phyloP scores from a whole-genome alignment of 2,797 vertebrate species.

The Bucorvus abyssinicus region DNA sequence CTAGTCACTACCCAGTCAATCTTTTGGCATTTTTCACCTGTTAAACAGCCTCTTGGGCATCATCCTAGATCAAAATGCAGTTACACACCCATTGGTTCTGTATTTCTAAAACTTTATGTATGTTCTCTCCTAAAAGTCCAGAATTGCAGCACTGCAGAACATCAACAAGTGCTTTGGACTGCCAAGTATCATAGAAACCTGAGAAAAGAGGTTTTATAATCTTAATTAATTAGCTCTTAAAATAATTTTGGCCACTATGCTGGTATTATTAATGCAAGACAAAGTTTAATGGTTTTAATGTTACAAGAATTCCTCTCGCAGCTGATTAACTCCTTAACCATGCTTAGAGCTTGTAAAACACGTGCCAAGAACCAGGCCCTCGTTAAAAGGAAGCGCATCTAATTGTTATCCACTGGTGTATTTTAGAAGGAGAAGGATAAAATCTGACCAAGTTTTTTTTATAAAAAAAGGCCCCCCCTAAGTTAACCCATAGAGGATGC shows the following conservation, averaged over 20 bases:
- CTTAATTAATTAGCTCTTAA: background rate
- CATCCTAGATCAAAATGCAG: background rate
- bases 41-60: background rate
- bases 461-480: background rate
- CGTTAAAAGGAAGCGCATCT: background rate
- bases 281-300: background rate
- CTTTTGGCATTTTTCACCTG: background rate
- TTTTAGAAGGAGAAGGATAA: background rate
- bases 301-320: background rate
- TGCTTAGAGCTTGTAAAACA: background rate
- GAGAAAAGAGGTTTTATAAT: background rate
- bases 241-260: background rate
- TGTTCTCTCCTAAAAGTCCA: background rate
- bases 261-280: background rate
- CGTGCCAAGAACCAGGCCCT: background rate
- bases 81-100: background rate
- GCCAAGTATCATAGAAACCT: background rate
- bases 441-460: background rate
- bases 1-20: background rate
- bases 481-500: conserved; percentile 10
- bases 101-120: background rate
- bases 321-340: background rate
- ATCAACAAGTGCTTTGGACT: background rate
- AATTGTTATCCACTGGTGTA: background rate
- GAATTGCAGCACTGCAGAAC: background rate